These are phyloP conservation scores for Apis laboriosa DNA, from an alignment of 1,140 invertebrate species.

Conservation along the genomic window DNA sequence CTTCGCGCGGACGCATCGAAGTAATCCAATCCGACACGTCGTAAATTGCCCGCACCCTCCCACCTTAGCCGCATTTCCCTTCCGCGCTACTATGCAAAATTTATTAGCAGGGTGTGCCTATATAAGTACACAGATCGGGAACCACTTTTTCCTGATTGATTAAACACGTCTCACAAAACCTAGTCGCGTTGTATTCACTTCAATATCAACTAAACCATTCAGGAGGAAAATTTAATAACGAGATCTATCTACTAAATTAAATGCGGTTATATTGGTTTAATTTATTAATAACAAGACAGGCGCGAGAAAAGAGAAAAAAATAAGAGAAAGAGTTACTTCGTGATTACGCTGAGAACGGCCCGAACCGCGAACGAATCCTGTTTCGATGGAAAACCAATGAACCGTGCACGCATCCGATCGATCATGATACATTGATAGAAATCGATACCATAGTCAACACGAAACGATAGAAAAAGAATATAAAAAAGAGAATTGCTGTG, in stretches of 20 bases:
- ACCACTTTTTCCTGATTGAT: slow-evolving; percentile 42
- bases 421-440: slow-evolving; percentile 26
- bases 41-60: slow-evolving; percentile 30
- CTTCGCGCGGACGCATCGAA: slow-evolving; percentile 12
- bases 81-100: slow-evolving; percentile 29
- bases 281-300: neutral
- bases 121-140: slow-evolving; percentile 1
- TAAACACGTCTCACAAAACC: slow-evolving; percentile 21
- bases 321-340: neutral
- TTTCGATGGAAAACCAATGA: slow-evolving; percentile 21
- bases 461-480: slow-evolving; percentile 13
- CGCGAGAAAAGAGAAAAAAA: neutral
- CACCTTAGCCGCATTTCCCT: neutral
- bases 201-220: neutral
- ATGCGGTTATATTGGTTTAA: neutral
- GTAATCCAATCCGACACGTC: slow-evolving; percentile 44
- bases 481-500: neutral
- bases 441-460: slow-evolving; percentile 2
- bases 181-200: neutral
- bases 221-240: slow-evolving; percentile 33
- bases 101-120: slow-evolving; percentile 45
- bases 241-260: slow-evolving; percentile 30
- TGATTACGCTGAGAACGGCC: neutral
- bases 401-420: slow-evolving; percentile 13
- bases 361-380: neutral